Percentiles rank a stretch among this genome's conserved stretches.
phyloP scores from a whole-genome alignment of 2,113 vertebrate species.

The Phrynosoma blainvillii region DNA sequence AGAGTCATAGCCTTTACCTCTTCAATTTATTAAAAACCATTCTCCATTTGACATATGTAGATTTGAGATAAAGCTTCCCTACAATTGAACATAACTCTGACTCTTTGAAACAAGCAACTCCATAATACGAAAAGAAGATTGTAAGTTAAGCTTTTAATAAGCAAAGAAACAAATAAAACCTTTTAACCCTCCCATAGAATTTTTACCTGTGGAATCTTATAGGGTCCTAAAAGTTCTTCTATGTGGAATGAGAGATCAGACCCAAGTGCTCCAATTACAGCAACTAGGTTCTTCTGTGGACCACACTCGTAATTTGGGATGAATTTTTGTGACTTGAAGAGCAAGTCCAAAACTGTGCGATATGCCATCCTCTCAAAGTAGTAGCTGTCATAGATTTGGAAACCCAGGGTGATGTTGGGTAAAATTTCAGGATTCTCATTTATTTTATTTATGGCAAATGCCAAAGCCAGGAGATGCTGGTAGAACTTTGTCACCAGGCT shows the following conservation, averaged over 20 bases:
- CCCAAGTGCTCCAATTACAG: neutral
- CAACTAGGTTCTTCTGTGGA: neutral
- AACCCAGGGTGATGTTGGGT: neutral
- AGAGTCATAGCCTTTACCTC: neutral
- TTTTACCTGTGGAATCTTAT: slow-evolving; percentile 22
- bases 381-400: slow-evolving; percentile 5
- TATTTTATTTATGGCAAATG: neutral
- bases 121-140: too few relatives aligned
- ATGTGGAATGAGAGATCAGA: slow-evolving; percentile 2
- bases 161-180: neutral
- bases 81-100: too few relatives aligned
- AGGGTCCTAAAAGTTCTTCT: neutral
- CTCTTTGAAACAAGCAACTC: too few relatives aligned
- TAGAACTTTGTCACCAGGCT: slow-evolving; percentile 15
- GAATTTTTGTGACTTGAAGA: neutral
- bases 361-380: neutral
- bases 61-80: too few relatives aligned
- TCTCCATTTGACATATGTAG: too few relatives aligned
- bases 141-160: too few relatives aligned
- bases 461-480: slow-evolving; percentile 8
- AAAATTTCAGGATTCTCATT: neutral
- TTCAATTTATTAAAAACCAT: neutral
- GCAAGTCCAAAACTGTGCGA: neutral
- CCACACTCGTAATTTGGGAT: slow-evolving; percentile 1
- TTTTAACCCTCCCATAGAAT: too few relatives aligned